A percentile compares a stretch with the other conserved stretches of the same genome.
These are phyloP conservation scores for Lepidurus arcticus DNA, from an alignment of 1,140 invertebrate species.

Conservation along the genomic window DNA sequence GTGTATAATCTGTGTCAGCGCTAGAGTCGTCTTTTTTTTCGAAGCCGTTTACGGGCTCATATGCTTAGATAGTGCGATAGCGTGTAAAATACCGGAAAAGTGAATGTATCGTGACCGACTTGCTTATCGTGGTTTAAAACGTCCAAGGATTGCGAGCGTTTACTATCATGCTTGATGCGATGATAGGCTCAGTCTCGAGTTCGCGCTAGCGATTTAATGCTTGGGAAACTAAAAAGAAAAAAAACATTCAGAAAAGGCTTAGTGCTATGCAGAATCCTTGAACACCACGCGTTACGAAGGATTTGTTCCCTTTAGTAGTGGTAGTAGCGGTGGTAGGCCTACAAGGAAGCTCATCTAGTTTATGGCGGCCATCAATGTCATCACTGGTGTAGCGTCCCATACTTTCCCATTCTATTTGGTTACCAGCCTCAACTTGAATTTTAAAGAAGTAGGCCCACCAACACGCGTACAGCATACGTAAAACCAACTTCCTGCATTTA, in stretches of 20 bases:
- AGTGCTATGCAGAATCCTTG: no score
- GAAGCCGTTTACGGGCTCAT: background rate
- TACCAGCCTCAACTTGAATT: background rate
- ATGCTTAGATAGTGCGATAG: background rate
- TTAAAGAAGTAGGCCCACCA: background rate
- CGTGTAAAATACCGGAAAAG: background rate
- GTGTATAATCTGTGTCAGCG: background rate
- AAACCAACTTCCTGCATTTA: background rate
- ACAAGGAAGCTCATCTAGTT: conserved; percentile 9
- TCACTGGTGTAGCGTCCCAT: conserved; percentile 11
- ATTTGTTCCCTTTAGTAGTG: background rate
- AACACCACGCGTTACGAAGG: no score
- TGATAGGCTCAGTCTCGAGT: no score
- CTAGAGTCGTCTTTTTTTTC: background rate
- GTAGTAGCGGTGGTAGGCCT: background rate
- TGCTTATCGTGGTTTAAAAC: background rate
- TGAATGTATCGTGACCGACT: background rate
- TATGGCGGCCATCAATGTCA: conserved; percentile 8
- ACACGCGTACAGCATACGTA: background rate
- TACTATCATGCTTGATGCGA: no score
- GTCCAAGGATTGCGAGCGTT: no score
- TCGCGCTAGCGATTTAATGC: no score
- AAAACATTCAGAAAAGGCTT: no score
- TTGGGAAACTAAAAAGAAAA: no score
- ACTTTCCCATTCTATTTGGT: background rate